Evolutionary conservation across 2,888 invertebrate species (phyloP), one percentile per base, ranked within the genome.

Genomic region (Resseliella maxima): DNA sequence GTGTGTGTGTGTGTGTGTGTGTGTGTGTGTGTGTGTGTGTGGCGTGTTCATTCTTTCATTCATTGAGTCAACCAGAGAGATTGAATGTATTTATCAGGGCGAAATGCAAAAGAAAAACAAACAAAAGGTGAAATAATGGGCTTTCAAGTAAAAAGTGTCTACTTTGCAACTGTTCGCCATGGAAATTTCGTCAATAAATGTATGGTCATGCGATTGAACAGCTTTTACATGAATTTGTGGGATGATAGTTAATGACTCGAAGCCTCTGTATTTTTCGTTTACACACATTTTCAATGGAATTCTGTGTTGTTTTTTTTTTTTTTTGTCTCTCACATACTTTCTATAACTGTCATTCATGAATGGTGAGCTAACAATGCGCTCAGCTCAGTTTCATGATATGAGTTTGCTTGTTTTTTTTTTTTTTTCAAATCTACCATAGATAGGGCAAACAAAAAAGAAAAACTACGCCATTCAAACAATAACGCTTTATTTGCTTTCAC

Each of bases 41-140:
- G 21, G 24, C 21, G 8, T 10, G 8, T 18, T 54, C 54, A 54
- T 6, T 21, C 21, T 31, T 27, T n/a, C n/a, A n/a, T n/a, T n/a
- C n/a, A n/a, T n/a, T n/a, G n/a, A n/a, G n/a, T n/a, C n/a, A n/a
- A n/a, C n/a, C n/a, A n/a, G n/a, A n/a, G n/a, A 36, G 81, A 36
- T 81, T 81, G 81, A 36, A 81, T 81, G 81, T 18, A 81, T 81
- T 81, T 81, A 12, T 21, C 21, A 35, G 81, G 5, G 8, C 36
- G 36, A 36, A 81, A 81, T 1, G 35, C 1, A 15, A 21, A 12
- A 36, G 50, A 81, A 15, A 81, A 81, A 21, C 36, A 35, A 81
- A 81, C 81, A 81, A 81, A 81, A 35, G 81, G 81, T 81, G 35
- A 21, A 81, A 81, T 81, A 81, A 81, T 81, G 81, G 81, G n/a